A percentile compares a stretch with the other conserved stretches of the same genome.
These are phyloP conservation scores for Lasioglossum baleicum DNA, from an alignment of 1,140 invertebrate genomes.

Conservation along the genomic window DNA sequence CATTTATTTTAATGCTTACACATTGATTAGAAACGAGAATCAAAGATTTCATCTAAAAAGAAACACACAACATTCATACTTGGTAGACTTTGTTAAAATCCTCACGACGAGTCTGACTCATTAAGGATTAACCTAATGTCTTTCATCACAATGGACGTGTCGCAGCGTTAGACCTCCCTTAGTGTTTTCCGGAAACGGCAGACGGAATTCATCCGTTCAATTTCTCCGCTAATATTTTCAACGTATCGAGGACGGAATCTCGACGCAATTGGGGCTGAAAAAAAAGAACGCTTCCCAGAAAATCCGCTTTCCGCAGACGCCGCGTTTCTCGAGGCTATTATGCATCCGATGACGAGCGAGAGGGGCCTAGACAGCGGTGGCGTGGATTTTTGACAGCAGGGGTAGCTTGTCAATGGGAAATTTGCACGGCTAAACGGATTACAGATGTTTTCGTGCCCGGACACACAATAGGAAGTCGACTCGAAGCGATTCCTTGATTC, in stretches of 20 bases:
- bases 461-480: slow-evolving; percentile 64
- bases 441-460: slow-evolving; percentile 75
- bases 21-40: too few species aligned
- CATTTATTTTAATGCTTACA: too few species aligned
- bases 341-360: slow-evolving; percentile 1
- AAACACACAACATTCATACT: too few species aligned
- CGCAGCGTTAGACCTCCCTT: too few species aligned
- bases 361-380: slow-evolving; percentile 24
- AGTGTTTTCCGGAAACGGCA: too few species aligned
- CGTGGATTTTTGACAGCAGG: slow-evolving; percentile 58
- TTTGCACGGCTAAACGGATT: slow-evolving; percentile 80
- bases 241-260: not conserved
- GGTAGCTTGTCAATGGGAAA: slow-evolving; percentile 71
- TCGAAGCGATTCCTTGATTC: slow-evolving; percentile 61
- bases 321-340: slow-evolving; percentile 45
- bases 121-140: too few species aligned
- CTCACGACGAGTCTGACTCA: too few species aligned
- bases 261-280: not conserved
- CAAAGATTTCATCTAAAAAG: too few species aligned
- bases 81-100: too few species aligned
- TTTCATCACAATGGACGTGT: too few species aligned
- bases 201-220: too few species aligned
- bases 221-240: not conserved
- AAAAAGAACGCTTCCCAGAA: slow-evolving; percentile 11
- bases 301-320: slow-evolving; percentile 54